Conservation (phyloP, 1,140 invertebrate genomes). For the Thereuonema tuberculata region DNA sequence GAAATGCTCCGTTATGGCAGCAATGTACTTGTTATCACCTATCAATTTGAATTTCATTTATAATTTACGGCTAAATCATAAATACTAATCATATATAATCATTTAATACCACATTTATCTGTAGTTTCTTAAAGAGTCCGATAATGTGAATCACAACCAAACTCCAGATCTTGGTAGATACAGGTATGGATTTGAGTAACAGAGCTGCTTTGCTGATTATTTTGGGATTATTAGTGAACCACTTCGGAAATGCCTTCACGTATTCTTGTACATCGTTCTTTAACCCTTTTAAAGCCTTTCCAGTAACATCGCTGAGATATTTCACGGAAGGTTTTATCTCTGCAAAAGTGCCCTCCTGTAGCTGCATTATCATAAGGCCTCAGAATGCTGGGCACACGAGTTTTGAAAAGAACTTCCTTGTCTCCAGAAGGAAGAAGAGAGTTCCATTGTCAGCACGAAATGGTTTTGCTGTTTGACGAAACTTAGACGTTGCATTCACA, state of each 20-base stretch:
- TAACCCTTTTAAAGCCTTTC: slow-evolving; percentile 4
- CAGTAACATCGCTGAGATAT: slow-evolving; percentile 3
- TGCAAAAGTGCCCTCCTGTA: background rate
- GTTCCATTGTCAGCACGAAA: background rate
- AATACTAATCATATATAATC: too few relatives aligned
- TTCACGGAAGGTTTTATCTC: background rate
- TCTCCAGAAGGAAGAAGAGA: background rate
- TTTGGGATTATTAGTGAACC: background rate
- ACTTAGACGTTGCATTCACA: background rate
- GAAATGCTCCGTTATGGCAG: slow-evolving; percentile 21
- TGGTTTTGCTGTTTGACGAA: background rate
- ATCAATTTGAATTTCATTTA: too few relatives aligned
- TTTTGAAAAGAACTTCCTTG: background rate
- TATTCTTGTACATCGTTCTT: slow-evolving; percentile 4
- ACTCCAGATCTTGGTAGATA: slow-evolving; percentile 5
- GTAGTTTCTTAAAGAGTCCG: slow-evolving; percentile 11
- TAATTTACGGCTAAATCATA: too few relatives aligned
- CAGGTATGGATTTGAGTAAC: background rate
- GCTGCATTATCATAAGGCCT: background rate
- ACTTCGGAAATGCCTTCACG: background rate
- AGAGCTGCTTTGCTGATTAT: background rate
- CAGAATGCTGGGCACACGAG: background rate
- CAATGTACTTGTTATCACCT: slow-evolving; percentile 21
- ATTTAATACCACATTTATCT: too few relatives aligned
- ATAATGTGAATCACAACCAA: slow-evolving; percentile 4